Evolutionary conservation across 2,888 invertebrate species (phyloP).

Genomic region (Agriopis aurantiaria): DNA sequence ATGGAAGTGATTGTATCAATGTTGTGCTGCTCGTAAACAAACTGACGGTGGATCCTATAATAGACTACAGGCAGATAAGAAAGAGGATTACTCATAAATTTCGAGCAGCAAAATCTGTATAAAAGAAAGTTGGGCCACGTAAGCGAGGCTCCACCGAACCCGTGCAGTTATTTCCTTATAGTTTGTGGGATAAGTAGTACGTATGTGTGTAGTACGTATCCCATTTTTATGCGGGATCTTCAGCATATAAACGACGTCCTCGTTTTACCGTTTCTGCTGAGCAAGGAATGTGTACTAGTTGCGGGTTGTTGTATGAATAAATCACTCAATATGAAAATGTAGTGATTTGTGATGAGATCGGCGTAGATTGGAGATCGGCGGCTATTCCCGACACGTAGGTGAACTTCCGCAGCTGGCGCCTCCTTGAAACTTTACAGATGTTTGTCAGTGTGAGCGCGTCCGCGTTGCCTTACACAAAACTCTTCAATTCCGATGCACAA

Average conservation of each 20-base stretch:
- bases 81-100: slow-evolving; percentile 29
- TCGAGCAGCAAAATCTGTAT: slow-evolving; percentile 25
- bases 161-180: slow-evolving; percentile 37
- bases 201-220: slow-evolving; percentile 46
- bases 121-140: slow-evolving; percentile 23
- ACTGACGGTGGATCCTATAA: slow-evolving; percentile 26
- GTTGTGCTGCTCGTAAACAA: slow-evolving; percentile 30
- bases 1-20: slow-evolving; percentile 38
- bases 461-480: slow-evolving; percentile 42
- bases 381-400: slow-evolving; percentile 54
- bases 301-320: slow-evolving; percentile 53
- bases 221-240: slow-evolving; percentile 44
- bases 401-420: slow-evolving; percentile 51
- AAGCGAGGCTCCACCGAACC: slow-evolving; percentile 21
- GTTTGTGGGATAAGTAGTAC: slow-evolving; percentile 38
- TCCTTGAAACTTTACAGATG: slow-evolving; percentile 52
- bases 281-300: slow-evolving; percentile 38
- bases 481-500: slow-evolving; percentile 51
- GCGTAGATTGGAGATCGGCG: slow-evolving; percentile 30
- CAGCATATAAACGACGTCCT: slow-evolving; percentile 46
- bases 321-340: slow-evolving; percentile 64
- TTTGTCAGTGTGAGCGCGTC: slow-evolving; percentile 51
- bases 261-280: slow-evolving; percentile 44
- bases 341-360: slow-evolving; percentile 61
- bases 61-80: slow-evolving; percentile 25